These are phyloP conservation scores for Saguinus imperator DNA, from an alignment of 2,113 vertebrate species.

Conservation along the genomic window DNA sequence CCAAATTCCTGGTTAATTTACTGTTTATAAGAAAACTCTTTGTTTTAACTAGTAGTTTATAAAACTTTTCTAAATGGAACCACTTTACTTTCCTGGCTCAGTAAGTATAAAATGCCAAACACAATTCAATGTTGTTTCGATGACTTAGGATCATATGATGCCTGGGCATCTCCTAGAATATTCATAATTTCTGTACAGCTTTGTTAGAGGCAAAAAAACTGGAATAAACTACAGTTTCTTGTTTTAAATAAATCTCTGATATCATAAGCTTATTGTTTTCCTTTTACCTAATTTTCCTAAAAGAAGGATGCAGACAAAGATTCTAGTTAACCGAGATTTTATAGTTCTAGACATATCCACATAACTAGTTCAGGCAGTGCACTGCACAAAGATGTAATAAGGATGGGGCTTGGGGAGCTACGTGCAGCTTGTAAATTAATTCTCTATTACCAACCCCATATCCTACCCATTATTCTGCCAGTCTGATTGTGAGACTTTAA, in stretches of 20 bases:
- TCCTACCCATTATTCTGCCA: background rate
- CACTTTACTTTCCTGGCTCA: slow-evolving; percentile 24
- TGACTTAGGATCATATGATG: background rate
- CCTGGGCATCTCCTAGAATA: background rate
- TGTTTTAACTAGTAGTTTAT: slow-evolving; percentile 28
- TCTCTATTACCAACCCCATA: background rate
- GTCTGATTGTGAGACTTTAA: background rate
- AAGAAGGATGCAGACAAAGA: background rate
- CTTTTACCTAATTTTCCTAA: slow-evolving; percentile 6
- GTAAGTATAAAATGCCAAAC: slow-evolving; percentile 36
- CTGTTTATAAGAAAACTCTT: slow-evolving; percentile 28
- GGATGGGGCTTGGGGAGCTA: too few species aligned
- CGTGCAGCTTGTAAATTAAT: background rate
- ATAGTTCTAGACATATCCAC: background rate
- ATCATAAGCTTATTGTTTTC: background rate
- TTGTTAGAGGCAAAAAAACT: slow-evolving; percentile 10
- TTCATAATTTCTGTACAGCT: background rate
- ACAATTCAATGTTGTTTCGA: background rate
- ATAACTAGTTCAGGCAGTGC: background rate
- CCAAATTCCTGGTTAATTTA: background rate
- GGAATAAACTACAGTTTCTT: background rate
- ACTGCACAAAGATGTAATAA: background rate
- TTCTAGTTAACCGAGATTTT: background rate
- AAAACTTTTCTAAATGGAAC: slow-evolving; percentile 40
- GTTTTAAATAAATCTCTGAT: slow-evolving; percentile 39